These are phyloP conservation scores for Galeopterus variegatus DNA, from an alignment of 2,113 vertebrate species.

Conservation along the genomic window DNA sequence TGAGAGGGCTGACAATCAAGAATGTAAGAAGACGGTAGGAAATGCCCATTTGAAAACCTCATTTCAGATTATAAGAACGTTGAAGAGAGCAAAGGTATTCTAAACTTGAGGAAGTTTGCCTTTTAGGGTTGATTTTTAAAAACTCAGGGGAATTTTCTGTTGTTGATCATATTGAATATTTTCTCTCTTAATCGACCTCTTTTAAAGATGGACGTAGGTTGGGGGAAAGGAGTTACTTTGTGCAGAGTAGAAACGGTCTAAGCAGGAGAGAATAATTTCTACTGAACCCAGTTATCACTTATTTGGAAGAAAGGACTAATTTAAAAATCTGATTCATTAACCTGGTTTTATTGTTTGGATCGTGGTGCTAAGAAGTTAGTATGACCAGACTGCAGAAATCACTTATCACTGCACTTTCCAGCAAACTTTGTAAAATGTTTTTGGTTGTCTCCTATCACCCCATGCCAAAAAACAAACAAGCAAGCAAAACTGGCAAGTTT, in stretches of 20 bases:
- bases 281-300: not conserved
- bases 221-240: not conserved
- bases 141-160: not conserved
- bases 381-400: not conserved
- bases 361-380: not conserved
- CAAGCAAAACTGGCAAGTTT: not conserved
- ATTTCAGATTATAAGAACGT: not conserved
- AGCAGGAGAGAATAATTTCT: conserved; percentile 27
- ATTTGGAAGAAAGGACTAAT: not conserved
- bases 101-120: not conserved
- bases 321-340: not conserved
- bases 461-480: not conserved
- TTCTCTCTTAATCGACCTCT: not conserved
- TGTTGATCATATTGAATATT: conserved; percentile 46
- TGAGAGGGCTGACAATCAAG: not conserved
- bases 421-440: not conserved
- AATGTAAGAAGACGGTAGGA: not conserved
- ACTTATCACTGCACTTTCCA: not conserved
- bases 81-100: not conserved
- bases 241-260: not conserved
- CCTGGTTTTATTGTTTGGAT: not conserved
- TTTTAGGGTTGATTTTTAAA: not conserved
- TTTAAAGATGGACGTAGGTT: not conserved
- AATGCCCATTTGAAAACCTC: not conserved
- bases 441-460: not conserved